Percentiles rank a stretch among this genome's conserved stretches.
Conservation (phyloP, 2,113 vertebrate species). For the Carassius gibelio region DNA sequence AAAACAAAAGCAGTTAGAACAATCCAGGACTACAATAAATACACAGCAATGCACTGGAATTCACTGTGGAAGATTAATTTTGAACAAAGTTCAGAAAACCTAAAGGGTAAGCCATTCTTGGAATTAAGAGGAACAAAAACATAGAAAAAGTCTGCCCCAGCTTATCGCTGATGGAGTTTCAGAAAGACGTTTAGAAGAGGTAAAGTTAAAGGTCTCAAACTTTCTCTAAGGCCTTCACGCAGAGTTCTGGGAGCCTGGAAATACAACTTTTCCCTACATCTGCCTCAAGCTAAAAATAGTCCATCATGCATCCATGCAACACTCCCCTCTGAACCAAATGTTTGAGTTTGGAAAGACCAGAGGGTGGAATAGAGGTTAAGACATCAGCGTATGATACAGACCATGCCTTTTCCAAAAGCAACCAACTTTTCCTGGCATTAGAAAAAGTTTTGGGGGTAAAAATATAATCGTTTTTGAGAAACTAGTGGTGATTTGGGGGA, state of each 20-base stretch:
- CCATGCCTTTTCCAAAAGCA: not conserved
- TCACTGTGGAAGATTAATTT: constrained; percentile 56
- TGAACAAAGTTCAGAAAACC: constrained; percentile 57
- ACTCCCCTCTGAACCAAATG: constrained; percentile 8
- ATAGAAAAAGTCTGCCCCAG: not conserved
- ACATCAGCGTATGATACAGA: not conserved
- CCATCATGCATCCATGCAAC: constrained; percentile 2
- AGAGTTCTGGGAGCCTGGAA: constrained; percentile 5
- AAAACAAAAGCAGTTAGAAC: not conserved
- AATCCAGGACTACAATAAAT: constrained; percentile 18
- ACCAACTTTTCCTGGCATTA: not conserved
- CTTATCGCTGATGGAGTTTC: not conserved
- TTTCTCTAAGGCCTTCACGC: not conserved
- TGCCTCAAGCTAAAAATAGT: constrained; percentile 37
- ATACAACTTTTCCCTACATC: constrained; percentile 33
- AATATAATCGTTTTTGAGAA: not conserved
- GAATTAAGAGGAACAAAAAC: not conserved
- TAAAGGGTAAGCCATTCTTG: constrained; percentile 3
- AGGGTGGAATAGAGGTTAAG: not conserved
- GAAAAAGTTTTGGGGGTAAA: not conserved
- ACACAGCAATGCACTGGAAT: constrained; percentile 42
- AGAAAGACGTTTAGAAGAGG: not conserved
- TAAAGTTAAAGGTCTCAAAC: not conserved
- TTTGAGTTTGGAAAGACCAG: constrained; percentile 26
- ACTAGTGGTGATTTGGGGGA: not conserved